phyloP scores from a whole-genome alignment of 35 echinoderm and acorn worm genomes.

The Apostichopus parvimensis region DNA sequence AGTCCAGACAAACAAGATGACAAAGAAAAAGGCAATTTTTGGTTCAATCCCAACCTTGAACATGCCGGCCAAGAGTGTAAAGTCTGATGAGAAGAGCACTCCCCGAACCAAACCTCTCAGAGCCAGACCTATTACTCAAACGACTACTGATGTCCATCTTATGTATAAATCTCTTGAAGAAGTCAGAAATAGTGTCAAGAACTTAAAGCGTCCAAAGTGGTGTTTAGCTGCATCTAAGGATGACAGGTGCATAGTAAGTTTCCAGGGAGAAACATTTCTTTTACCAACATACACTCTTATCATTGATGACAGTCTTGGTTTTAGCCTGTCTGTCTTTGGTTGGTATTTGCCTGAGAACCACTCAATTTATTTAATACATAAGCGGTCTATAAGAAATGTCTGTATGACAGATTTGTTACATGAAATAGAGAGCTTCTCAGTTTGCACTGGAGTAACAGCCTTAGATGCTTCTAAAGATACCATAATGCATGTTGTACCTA shows the following conservation, averaged over 20 bases:
- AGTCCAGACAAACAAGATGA: slow-evolving; percentile 29
- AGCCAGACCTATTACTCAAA: background rate
- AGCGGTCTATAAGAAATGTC: slow-evolving; percentile 15
- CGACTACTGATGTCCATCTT: background rate
- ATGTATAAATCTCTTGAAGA: background rate
- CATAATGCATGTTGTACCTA: slow-evolving; percentile 11
- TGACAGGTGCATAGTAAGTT: slow-evolving; percentile 27
- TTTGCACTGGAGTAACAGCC: slow-evolving; percentile 1
- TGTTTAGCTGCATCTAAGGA: background rate
- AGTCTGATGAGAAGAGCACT: background rate
- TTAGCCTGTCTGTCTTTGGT: slow-evolving; percentile 29
- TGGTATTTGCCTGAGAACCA: slow-evolving; percentile 10
- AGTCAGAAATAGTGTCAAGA: background rate
- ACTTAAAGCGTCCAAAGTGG: background rate
- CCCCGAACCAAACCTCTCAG: background rate
- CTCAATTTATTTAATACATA: slow-evolving; percentile 35
- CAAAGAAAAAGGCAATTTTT: slow-evolving; percentile 24
- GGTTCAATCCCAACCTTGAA: slow-evolving; percentile 17
- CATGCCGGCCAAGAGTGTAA: background rate
- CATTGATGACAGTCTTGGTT: slow-evolving; percentile 13
- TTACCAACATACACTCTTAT: background rate
- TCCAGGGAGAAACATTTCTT: slow-evolving; percentile 20
- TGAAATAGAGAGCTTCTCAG: slow-evolving; percentile 19
- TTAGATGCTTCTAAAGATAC: background rate
- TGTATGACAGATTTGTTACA: background rate